phyloP scores from a whole-genome alignment of 2,113 vertebrate species.

The Cyphomyrus plagiostoma region DNA sequence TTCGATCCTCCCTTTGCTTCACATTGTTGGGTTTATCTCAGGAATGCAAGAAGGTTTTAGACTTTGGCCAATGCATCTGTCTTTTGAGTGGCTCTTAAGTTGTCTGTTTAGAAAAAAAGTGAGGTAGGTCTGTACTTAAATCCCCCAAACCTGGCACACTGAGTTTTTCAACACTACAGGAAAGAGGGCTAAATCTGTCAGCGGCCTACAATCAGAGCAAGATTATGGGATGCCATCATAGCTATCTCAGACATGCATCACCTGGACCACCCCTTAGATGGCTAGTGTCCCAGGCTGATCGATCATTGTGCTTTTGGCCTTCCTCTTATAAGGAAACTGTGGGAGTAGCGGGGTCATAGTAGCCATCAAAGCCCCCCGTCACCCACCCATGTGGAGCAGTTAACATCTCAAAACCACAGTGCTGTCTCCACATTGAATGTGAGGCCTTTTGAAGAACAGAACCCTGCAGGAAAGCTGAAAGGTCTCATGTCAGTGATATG shows the following conservation, averaged over 20 bases:
- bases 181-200: slow-evolving; percentile 17
- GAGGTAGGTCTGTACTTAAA: neutral
- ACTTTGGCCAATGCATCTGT: neutral
- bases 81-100: neutral
- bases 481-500: slow-evolving; percentile 19
- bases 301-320: neutral
- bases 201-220: slow-evolving; percentile 18
- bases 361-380: neutral
- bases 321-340: neutral
- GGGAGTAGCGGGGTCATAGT: neutral
- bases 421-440: slow-evolving; percentile 15
- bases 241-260: slow-evolving; percentile 18
- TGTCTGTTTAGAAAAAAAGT: neutral
- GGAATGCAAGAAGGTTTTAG: neutral
- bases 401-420: slow-evolving; percentile 29
- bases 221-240: slow-evolving; percentile 21
- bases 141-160: neutral
- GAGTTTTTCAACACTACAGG: neutral
- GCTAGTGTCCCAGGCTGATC: neutral
- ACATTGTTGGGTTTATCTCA: neutral
- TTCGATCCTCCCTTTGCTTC: neutral
- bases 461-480: slow-evolving; percentile 24
- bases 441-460: slow-evolving; percentile 17
- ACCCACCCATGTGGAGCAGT: slow-evolving; percentile 15
- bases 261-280: slow-evolving; percentile 12